A percentile compares a stretch with the other conserved stretches of the same genome.
Conservation (phyloP, 2,797 vertebrate genomes). For the Pteronotus mesoamericanus region DNA sequence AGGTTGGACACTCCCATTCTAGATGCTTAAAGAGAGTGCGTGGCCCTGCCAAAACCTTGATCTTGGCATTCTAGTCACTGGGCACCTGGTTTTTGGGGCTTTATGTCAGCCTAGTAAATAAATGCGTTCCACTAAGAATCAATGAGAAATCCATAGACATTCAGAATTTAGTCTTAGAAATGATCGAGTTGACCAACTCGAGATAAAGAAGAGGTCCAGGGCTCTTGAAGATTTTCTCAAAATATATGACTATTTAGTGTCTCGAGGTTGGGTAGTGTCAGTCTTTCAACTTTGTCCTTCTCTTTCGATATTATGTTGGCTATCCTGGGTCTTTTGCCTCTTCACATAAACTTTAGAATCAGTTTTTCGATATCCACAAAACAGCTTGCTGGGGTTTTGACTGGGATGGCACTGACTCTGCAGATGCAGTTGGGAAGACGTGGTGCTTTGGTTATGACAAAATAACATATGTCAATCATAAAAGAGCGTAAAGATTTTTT, state of each 20-base stretch:
- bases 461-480: background rate
- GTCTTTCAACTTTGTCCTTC: background rate
- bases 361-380: background rate
- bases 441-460: background rate
- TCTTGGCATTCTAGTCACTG: background rate
- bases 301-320: background rate
- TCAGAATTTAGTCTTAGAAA: background rate
- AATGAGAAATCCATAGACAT: background rate
- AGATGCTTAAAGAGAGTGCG: background rate
- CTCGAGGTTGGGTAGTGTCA: background rate
- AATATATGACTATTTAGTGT: fast-evolving
- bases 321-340: background rate
- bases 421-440: background rate
- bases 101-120: background rate
- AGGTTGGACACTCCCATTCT: no score
- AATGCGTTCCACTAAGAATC: background rate
- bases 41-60: background rate
- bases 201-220: background rate
- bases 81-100: background rate
- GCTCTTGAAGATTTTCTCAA: background rate
- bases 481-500: background rate
- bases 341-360: background rate
- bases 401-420: background rate
- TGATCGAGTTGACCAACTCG: background rate
- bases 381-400: background rate